Percentiles rank a stretch among this genome's conserved stretches.
Conservation (phyloP, 2,113 vertebrate genomes). For the Oreochromis niloticus region DNA sequence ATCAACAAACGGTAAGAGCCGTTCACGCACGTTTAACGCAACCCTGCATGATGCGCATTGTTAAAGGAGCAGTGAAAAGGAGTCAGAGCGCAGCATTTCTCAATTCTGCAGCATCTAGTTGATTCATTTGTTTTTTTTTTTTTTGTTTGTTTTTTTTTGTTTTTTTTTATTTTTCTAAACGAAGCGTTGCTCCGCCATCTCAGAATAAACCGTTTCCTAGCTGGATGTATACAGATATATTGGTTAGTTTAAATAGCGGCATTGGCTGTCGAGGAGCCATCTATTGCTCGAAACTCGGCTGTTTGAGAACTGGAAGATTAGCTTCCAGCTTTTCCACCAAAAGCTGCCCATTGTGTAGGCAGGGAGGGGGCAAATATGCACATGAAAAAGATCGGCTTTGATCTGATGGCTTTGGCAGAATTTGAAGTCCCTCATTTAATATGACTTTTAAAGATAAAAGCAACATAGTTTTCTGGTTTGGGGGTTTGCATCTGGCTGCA, state of each 20-base stretch:
- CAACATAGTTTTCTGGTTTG: neutral
- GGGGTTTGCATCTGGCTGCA: neutral
- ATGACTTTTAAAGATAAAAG: neutral
- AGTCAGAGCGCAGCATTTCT: neutral
- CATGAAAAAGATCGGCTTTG: neutral
- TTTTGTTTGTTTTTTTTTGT: neutral
- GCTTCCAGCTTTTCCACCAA: neutral
- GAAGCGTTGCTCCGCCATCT: neutral
- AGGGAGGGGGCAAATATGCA: neutral
- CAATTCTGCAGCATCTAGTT: neutral
- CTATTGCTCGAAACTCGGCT: neutral
- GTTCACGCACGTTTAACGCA: neutral
- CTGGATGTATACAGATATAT: constrained; percentile 4
- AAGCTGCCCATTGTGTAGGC: neutral
- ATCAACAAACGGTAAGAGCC: constrained; percentile 69
- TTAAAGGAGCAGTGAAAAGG: neutral
- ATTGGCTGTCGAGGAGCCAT: constrained; percentile 9
- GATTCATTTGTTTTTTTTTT: neutral
- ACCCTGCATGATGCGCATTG: neutral
- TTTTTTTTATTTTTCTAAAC: neutral
- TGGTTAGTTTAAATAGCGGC: constrained; percentile 1
- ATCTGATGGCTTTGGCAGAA: neutral
- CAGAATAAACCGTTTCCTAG: neutral
- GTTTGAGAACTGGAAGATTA: constrained; percentile 24
- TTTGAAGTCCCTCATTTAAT: neutral